A percentile compares a stretch with the other conserved stretches of the same genome.
Conservation (phyloP, 2,113 vertebrate genomes). For the Oxygymnocypris stewartii region DNA sequence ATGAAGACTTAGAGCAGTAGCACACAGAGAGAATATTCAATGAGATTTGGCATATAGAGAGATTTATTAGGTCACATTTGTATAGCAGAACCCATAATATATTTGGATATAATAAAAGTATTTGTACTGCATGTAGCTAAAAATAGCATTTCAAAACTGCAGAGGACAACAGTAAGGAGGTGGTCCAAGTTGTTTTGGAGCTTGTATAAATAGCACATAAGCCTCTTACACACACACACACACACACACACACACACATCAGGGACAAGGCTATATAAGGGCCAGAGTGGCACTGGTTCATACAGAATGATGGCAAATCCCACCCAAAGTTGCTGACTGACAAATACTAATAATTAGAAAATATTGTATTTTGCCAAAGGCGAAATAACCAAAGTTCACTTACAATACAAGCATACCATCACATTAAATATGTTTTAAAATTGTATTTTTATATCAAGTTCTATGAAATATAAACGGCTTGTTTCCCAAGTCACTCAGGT, state of each 20-base stretch:
- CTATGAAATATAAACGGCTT: neutral
- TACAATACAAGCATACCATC: neutral
- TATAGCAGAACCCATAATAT: neutral
- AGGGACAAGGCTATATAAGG: neutral
- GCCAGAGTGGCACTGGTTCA: neutral
- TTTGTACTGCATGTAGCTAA: constrained; percentile 12
- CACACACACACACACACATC: neutral
- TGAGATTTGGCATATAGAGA: neutral
- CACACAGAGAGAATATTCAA: neutral
- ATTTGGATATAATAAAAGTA: neutral
- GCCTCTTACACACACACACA: no score
- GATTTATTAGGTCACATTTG: constrained; percentile 17
- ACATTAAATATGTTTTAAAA: neutral
- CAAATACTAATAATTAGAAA: neutral
- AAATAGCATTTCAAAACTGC: constrained; percentile 15
- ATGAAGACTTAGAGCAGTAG: neutral
- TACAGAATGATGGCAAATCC: neutral
- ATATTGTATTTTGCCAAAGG: neutral
- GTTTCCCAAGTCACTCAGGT: neutral
- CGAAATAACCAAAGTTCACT: neutral
- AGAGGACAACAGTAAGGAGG: neutral
- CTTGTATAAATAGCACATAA: constrained; percentile 4
- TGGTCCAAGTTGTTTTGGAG: neutral
- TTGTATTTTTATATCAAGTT: neutral
- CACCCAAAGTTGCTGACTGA: no score